phyloP scores from a whole-genome alignment of 1,140 invertebrate genomes.

The Drosophila auraria region DNA sequence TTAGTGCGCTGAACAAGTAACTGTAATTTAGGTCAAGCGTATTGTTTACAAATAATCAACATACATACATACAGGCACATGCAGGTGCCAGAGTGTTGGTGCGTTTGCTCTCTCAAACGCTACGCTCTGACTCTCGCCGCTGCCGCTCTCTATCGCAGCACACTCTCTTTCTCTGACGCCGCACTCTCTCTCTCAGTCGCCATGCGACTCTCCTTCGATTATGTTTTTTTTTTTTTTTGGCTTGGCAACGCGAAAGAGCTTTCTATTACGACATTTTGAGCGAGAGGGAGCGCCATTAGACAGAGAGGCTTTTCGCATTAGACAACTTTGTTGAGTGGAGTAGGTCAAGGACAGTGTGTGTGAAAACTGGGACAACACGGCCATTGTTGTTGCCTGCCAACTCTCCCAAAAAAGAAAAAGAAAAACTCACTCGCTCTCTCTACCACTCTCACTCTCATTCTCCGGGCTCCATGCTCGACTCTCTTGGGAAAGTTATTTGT shows the following conservation, averaged over 20 bases:
- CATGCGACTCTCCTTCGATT: slow-evolving; percentile 29
- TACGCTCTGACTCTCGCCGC: slow-evolving; percentile 42
- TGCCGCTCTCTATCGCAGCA: slow-evolving; percentile 19
- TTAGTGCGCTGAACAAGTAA: slow-evolving; percentile 78
- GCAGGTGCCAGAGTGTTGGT: slow-evolving; percentile 35
- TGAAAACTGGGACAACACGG: slow-evolving; percentile 84
- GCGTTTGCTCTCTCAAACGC: slow-evolving; percentile 21
- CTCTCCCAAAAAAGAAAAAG: slow-evolving; percentile 56
- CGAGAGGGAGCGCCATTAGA: slow-evolving; percentile 40
- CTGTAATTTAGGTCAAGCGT: slow-evolving; percentile 85
- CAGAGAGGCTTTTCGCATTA: slow-evolving; percentile 67
- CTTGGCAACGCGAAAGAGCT: slow-evolving; percentile 75
- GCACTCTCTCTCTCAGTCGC: background rate
- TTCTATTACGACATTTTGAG: slow-evolving; percentile 76
- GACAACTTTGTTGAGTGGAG: slow-evolving; percentile 83
- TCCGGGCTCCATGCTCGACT: slow-evolving; percentile 4
- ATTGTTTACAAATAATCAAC: slow-evolving; percentile 85
- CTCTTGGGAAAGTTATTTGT: slow-evolving; percentile 52
- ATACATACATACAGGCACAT: slow-evolving; percentile 30
- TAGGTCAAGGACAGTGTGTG: slow-evolving; percentile 85
- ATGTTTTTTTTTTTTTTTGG: slow-evolving; percentile 55
- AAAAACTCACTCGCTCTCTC: slow-evolving; percentile 46
- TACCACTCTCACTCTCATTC: slow-evolving; percentile 32
- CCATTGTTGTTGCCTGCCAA: slow-evolving; percentile 73
- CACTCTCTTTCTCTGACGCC: slow-evolving; percentile 15